Evolutionary conservation across 2,797 vertebrate genomes (phyloP).

Genomic region (Naso thynnoides): DNA sequence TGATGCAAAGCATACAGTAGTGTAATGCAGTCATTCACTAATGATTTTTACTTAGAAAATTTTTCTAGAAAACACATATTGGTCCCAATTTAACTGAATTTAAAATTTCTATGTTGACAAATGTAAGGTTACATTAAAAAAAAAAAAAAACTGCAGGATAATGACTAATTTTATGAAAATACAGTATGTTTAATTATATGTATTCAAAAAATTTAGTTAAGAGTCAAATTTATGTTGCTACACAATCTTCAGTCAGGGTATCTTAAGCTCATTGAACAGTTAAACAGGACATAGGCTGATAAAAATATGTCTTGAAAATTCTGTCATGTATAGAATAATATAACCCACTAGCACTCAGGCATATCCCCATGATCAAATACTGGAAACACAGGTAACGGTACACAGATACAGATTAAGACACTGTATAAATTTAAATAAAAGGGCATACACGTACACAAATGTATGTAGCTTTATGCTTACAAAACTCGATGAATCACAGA

Average conservation of each 20-base stretch:
- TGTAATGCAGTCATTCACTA: too few relatives aligned
- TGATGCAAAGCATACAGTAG: too few relatives aligned
- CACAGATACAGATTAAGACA: not conserved
- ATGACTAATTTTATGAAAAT: too few relatives aligned
- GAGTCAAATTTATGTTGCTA: not conserved
- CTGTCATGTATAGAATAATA: not conserved
- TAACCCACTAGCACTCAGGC: not conserved
- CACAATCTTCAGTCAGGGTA: not conserved
- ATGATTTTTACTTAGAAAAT: too few relatives aligned
- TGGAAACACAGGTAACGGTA: not conserved
- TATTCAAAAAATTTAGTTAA: too few relatives aligned
- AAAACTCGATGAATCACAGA: conserved; percentile 21
- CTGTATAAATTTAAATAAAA: conserved; percentile 29
- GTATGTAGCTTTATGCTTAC: not conserved
- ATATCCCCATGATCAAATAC: not conserved
- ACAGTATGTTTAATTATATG: too few relatives aligned
- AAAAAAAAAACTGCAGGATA: too few relatives aligned
- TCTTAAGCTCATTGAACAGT: not conserved
- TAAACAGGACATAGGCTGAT: not conserved
- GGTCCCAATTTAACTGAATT: too few relatives aligned
- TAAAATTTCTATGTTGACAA: too few relatives aligned
- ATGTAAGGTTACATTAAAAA: too few relatives aligned
- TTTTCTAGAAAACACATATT: too few relatives aligned
- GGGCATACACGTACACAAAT: conserved; percentile 42
- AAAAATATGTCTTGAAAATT: not conserved